phyloP scores from a whole-genome alignment of 2,113 vertebrate genomes.

The Regulus satrapa region DNA sequence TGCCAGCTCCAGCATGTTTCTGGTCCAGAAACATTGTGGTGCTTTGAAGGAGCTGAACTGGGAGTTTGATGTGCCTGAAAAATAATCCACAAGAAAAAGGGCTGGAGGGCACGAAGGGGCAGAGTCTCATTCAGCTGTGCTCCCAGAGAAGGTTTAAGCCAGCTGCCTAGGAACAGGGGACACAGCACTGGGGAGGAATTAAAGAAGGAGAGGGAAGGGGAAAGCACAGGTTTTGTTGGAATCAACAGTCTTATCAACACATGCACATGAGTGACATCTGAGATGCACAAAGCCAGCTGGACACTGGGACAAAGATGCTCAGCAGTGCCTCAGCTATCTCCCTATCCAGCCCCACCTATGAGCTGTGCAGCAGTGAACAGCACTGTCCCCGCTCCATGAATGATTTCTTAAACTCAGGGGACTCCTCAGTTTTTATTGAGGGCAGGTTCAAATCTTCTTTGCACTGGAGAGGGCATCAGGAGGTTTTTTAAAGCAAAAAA shows the following conservation, averaged over 20 bases:
- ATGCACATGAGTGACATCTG: neutral
- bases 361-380: neutral
- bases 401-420: neutral
- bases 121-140: neutral
- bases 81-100: neutral
- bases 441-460: neutral
- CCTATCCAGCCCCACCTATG: rapidly evolving
- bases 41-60: neutral
- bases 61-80: neutral
- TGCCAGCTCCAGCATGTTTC: neutral
- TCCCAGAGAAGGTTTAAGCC: neutral
- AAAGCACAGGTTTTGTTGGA: neutral
- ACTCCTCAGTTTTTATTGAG: neutral
- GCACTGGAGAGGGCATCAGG: neutral
- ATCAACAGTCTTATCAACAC: neutral
- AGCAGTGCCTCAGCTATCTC: rapidly evolving
- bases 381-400: too few species aligned
- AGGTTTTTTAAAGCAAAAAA: neutral
- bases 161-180: neutral
- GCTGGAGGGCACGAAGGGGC: neutral
- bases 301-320: neutral
- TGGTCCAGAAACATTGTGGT: rapidly evolving
- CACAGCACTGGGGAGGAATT: rapidly evolving
- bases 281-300: neutral
- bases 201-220: neutral